Percentiles rank a stretch among this genome's conserved stretches.
Conservation (phyloP, 2,888 invertebrate species). For the Lasioglossum calceatum region DNA sequence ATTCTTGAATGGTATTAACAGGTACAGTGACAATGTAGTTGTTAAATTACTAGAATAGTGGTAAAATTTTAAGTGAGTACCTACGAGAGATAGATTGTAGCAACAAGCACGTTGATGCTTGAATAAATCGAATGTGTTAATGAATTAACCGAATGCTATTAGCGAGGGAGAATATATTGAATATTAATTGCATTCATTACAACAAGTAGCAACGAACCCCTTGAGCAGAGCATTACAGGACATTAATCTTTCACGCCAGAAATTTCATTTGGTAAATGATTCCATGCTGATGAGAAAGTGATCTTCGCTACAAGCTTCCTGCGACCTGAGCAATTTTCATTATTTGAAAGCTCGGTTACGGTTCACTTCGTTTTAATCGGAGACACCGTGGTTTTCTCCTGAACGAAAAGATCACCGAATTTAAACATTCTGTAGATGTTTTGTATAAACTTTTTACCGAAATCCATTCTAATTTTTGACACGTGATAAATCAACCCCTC, state of each 20-base stretch:
- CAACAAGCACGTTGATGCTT: neutral
- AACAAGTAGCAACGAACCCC: neutral
- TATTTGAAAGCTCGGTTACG: constrained; percentile 17
- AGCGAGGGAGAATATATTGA: neutral
- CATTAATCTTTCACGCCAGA: constrained; percentile 6
- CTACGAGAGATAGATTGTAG: neutral
- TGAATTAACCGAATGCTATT: neutral
- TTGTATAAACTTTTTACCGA: neutral
- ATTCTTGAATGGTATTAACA: no score
- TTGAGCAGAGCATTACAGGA: no score
- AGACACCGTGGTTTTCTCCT: neutral
- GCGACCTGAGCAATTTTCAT: constrained; percentile 9
- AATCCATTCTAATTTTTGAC: neutral
- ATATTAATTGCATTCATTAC: constrained; percentile 5
- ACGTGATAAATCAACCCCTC: neutral
- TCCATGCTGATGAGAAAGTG: neutral
- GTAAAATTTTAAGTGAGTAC: neutral
- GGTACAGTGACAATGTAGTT: no score
- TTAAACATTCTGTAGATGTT: neutral
- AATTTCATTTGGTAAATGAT: constrained; percentile 16
- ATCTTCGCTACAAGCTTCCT: neutral
- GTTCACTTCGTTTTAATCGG: constrained; percentile 1
- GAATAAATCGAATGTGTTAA: neutral
- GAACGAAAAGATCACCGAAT: neutral
- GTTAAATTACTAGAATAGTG: no score